Base-by-base conservation (phyloP, 30 jellyfish, hydroid and myxozoan species). In the Catostylus mosaicus region DNA sequence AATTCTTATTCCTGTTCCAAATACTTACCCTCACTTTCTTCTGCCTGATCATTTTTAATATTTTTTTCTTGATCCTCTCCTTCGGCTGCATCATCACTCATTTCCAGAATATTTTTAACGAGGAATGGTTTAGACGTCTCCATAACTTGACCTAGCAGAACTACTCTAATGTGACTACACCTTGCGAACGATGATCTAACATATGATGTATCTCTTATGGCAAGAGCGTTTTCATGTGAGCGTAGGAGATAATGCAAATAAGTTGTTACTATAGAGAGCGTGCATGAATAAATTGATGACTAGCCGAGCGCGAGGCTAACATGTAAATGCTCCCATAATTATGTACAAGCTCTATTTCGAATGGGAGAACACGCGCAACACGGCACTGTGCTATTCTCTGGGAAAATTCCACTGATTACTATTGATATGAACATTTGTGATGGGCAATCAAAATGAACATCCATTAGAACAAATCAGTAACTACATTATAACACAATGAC, bases 211-310 rank as follows among this genome's bases (percentile, higher is more conserved):
- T 62, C 56, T 74, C 52, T 24, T 8, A 35, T 31, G 85, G 18
- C 56, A n/a, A 61, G 56, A 27, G 52, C n/a, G 46, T 23, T 50
- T 51, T 48, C 75, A 52, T 57, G 73, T 37, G 74, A 57, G 63
- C 32, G 85, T 31, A 57, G 62, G 90, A 48, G 32, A 38, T 29
- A 64, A 57, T 38, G 67, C 66, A 80, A 67, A 43, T 35, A 34
- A n/a, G 78, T 72, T 70, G 90, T 67, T 66, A 66, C 84, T 67
- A 70, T 31, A 65, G 84, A 16, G 76, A 71, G 37, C 30, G 46
- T 18, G 77, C 90, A 80, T 80, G 90, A 80, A 80, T 80, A 67
- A 35, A 65, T 66, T 65, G 82, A 80, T 80, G 84, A 80, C 84
- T 67, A 27, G 56, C 78, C 43, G 84, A 14, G 90, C 66, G 29